Evolutionary conservation across 2,113 vertebrate genomes (phyloP).

Genomic region (Pterocles gutturalis): DNA sequence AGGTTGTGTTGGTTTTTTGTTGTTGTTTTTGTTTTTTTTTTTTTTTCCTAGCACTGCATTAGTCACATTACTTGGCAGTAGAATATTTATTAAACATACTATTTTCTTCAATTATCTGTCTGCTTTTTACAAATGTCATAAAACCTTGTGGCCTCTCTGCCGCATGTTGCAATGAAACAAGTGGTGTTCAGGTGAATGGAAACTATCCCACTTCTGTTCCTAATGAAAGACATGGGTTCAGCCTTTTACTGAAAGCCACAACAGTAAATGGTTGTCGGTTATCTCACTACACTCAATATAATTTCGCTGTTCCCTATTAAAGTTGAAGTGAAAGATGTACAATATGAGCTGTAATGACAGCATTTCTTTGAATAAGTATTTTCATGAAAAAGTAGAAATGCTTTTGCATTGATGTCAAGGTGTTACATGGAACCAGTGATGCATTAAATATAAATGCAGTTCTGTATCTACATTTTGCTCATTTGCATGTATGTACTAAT

Average conservation of each 20-base stretch:
- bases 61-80: slow-evolving; percentile 14
- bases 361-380: background rate
- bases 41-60: background rate
- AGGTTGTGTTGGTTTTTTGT: background rate
- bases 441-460: background rate
- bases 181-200: background rate
- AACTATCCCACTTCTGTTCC: background rate
- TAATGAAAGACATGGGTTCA: background rate
- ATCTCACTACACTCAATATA: background rate
- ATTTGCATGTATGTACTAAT: background rate
- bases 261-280: background rate
- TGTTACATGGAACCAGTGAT: background rate
- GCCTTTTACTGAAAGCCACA: background rate
- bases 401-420: background rate
- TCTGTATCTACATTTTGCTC: background rate
- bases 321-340: background rate
- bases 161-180: background rate
- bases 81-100: slow-evolving; percentile 6
- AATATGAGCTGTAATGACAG: background rate
- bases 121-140: background rate
- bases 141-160: background rate
- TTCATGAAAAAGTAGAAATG: background rate
- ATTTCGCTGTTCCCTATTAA: background rate
- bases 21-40: background rate
- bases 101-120: slow-evolving; percentile 11